phyloP scores from a whole-genome alignment of 2,113 vertebrate genomes.

The Craseonycteris thonglongyai region DNA sequence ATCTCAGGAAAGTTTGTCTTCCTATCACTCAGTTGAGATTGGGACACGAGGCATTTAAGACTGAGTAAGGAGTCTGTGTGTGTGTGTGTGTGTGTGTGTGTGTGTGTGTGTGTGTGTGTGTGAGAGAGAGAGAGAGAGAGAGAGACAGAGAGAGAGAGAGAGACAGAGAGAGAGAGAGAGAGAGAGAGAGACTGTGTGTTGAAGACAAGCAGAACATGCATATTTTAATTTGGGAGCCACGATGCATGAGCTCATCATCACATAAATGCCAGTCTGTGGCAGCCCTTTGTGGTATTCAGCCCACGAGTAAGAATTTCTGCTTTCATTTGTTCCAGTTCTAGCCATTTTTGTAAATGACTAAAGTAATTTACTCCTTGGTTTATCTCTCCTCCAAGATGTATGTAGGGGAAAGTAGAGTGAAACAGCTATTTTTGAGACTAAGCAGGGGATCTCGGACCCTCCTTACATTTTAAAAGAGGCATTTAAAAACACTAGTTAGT shows the following conservation, averaged over 20 bases:
- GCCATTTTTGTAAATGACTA: neutral
- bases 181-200: neutral
- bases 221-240: conserved; percentile 2
- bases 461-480: neutral
- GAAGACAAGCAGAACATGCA: neutral
- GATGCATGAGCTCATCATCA: neutral
- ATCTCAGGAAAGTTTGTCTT: neutral
- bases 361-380: neutral
- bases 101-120: neutral
- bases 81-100: neutral
- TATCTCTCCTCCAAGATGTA: neutral
- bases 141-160: neutral
- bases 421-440: neutral
- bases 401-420: neutral
- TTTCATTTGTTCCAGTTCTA: neutral
- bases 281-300: neutral
- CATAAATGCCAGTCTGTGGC: neutral
- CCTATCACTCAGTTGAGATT: neutral
- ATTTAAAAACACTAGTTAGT: neutral
- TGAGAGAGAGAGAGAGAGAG: neutral
- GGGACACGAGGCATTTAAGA: neutral
- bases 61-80: neutral
- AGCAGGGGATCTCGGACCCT: neutral
- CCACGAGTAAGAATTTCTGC: neutral
- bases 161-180: neutral